These are phyloP conservation scores for Villa cingulata DNA, from an alignment of 2,888 invertebrate genomes.

Conservation along the genomic window DNA sequence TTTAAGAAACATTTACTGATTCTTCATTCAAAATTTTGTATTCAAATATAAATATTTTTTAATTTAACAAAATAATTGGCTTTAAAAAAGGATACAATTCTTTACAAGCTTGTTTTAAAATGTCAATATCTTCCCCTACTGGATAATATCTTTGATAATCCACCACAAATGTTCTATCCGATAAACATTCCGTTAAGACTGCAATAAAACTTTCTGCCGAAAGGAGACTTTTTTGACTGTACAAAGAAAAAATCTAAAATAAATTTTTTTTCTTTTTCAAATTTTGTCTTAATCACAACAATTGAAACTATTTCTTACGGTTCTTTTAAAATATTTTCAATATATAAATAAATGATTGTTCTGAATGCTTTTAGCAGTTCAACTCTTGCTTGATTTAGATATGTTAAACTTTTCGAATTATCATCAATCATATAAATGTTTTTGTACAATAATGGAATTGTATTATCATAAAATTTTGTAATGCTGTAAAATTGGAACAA, in stretches of 20 bases:
- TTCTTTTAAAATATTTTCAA: constrained; percentile 28
- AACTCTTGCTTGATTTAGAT: constrained; percentile 32
- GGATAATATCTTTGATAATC: constrained; percentile 58
- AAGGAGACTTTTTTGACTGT: constrained; percentile 7
- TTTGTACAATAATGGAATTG: constrained; percentile 56
- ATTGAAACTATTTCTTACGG: constrained; percentile 25
- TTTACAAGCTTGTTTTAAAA: constrained; percentile 46
- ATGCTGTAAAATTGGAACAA: constrained; percentile 48
- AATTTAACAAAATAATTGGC: too few species aligned
- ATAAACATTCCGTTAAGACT: constrained; percentile 38
- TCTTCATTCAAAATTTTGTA: background rate
- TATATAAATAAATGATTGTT: constrained; percentile 28
- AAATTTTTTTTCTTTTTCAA: background rate
- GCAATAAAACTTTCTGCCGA: constrained; percentile 25
- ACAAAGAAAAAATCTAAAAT: constrained; percentile 4
- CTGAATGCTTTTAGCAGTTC: constrained; percentile 38
- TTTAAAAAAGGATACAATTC: constrained; percentile 46
- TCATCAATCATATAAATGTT: constrained; percentile 38
- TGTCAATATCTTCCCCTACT: constrained; percentile 51
- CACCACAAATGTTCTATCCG: constrained; percentile 45
- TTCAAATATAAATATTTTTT: too few species aligned
- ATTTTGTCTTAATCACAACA: background rate
- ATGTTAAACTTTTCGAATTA: constrained; percentile 23
- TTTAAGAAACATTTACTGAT: background rate
- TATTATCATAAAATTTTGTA: constrained; percentile 60